Conservation (phyloP, 2,113 vertebrate species). For the Gymnorhina tibicen region DNA sequence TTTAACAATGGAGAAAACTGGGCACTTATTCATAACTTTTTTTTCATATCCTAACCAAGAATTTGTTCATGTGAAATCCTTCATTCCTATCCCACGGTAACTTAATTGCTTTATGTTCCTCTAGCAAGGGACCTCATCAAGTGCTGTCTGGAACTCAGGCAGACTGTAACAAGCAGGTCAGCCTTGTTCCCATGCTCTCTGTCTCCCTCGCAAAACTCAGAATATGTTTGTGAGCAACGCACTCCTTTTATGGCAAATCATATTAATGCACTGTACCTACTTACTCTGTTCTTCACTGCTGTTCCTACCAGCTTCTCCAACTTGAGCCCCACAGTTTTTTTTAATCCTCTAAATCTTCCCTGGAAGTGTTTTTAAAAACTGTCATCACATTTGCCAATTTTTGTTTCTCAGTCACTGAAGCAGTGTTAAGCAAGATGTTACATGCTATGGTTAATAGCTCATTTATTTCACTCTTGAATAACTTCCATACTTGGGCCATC, state of each 20-base stretch:
- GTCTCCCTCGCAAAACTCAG: background rate
- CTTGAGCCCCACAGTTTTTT: background rate
- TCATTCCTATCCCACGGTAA: background rate
- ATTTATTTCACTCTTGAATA: conserved; percentile 22
- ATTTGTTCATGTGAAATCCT: background rate
- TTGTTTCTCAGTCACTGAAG: background rate
- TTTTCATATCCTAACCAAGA: background rate
- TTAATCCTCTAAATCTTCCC: conserved; percentile 28
- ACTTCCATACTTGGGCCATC: background rate
- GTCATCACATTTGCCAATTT: conserved; percentile 29
- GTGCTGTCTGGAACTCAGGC: background rate
- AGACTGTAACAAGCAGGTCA: conserved; percentile 6
- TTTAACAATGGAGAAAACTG: background rate
- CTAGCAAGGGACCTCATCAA: background rate
- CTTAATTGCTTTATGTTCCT: background rate
- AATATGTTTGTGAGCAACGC: background rate
- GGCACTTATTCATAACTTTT: background rate
- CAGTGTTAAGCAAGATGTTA: conserved; percentile 33
- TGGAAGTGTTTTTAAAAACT: conserved; percentile 38
- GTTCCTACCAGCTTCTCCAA: conserved; percentile 1
- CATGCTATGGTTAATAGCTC: conserved; percentile 23
- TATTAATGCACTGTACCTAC: background rate
- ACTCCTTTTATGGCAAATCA: background rate
- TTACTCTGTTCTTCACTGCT: background rate
- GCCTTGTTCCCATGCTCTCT: conserved; percentile 29